phyloP scores from a whole-genome alignment of 2,888 invertebrate species.

The Lepidochrysops patricia region DNA sequence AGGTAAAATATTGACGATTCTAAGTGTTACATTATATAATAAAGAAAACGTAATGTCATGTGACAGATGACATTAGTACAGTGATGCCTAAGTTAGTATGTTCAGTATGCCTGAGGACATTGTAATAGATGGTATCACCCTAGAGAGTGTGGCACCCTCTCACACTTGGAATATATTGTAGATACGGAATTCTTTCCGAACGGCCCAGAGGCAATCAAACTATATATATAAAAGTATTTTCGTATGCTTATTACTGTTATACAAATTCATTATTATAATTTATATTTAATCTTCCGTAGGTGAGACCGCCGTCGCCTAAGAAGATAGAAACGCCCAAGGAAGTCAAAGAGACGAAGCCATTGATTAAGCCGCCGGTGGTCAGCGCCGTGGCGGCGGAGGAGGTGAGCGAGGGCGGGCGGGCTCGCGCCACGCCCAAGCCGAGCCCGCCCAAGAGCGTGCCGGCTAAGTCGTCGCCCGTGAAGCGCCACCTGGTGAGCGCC shows the following conservation, averaged over 20 bases:
- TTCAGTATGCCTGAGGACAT: too few relatives aligned
- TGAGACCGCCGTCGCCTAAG: constrained; percentile 17
- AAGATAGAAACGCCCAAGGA: constrained; percentile 24
- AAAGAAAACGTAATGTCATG: too few relatives aligned
- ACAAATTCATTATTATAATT: background rate
- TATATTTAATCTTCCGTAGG: background rate
- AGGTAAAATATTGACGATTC: background rate
- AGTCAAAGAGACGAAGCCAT: constrained; percentile 14
- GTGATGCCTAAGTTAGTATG: too few relatives aligned
- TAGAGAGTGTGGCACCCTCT: too few relatives aligned
- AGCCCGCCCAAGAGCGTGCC: constrained; percentile 1
- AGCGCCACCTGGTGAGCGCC: constrained; percentile 44
- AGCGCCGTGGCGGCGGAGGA: constrained; percentile 37
- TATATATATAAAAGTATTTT: too few relatives aligned
- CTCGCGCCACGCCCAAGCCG: background rate
- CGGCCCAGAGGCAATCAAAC: too few relatives aligned
- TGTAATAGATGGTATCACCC: too few relatives aligned
- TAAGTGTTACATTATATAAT: too few relatives aligned
- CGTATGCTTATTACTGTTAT: background rate
- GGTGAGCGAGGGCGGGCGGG: constrained; percentile 36
- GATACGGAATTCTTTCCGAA: too few relatives aligned
- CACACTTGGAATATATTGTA: too few relatives aligned
- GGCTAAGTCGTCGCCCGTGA: constrained; percentile 47
- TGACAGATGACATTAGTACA: too few relatives aligned
- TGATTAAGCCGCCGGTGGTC: constrained; percentile 17